A percentile compares a stretch with the other conserved stretches of the same genome.
phyloP scores from a whole-genome alignment of 2,113 vertebrate genomes.

The Neolamprologus hecqui region DNA sequence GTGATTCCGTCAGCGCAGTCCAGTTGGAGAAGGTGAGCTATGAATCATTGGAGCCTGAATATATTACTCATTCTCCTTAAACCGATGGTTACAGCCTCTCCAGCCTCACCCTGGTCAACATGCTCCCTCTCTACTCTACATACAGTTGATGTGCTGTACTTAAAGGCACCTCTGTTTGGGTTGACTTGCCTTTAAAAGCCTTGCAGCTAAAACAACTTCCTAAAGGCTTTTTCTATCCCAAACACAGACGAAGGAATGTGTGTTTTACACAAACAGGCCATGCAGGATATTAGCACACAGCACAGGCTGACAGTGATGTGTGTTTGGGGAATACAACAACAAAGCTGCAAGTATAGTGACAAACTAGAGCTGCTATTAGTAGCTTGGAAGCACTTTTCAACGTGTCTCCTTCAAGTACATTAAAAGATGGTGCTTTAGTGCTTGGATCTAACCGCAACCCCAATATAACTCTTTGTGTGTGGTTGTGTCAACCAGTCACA shows the following conservation, averaged over 20 bases:
- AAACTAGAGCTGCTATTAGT: neutral
- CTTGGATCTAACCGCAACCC: neutral
- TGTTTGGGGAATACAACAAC: conserved; percentile 2
- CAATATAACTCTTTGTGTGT: neutral
- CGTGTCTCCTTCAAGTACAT: neutral
- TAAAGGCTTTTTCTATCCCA: conserved; percentile 46
- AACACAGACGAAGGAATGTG: conserved; percentile 49
- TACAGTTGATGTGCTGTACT: neutral
- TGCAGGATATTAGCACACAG: conserved; percentile 39
- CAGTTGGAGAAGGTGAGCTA: neutral
- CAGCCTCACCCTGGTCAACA: neutral
- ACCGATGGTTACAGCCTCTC: neutral
- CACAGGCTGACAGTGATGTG: conserved; percentile 23
- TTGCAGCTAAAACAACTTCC: conserved; percentile 42
- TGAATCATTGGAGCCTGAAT: conserved; percentile 25
- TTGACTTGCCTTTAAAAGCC: conserved; percentile 42
- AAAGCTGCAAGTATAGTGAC: neutral
- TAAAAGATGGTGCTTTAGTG: neutral
- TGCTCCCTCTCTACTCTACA: neutral
- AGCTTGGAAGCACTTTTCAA: neutral
- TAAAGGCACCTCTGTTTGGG: conserved; percentile 26
- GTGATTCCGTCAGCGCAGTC: neutral
- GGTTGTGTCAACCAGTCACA: neutral
- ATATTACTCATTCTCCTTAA: conserved; percentile 9
- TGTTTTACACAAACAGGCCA: conserved; percentile 25